phyloP scores from a whole-genome alignment of 2,113 vertebrate genomes.

The Colossoma macropomum region DNA sequence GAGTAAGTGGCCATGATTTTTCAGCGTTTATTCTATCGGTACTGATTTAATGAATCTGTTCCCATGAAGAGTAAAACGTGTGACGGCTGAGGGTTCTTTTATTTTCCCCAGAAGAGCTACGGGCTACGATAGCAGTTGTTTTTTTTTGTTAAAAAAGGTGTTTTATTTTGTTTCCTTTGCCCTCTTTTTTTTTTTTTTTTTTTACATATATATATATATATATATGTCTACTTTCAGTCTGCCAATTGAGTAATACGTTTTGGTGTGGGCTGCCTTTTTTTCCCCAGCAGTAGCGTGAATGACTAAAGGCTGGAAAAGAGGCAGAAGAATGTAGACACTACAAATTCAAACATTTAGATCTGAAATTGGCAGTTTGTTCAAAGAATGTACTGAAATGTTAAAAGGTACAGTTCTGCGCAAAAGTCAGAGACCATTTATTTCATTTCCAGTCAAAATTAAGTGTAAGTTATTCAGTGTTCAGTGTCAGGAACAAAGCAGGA shows the following conservation, averaged over 20 bases:
- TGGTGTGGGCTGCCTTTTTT: neutral
- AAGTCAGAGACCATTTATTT: conserved; percentile 2
- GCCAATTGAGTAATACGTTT: conserved; percentile 1
- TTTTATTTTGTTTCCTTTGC: too few species aligned
- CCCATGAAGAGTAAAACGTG: too few species aligned
- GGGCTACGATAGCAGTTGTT: neutral
- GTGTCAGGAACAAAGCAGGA: too few species aligned
- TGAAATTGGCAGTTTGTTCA: conserved; percentile 57
- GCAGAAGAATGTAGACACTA: conserved; percentile 21
- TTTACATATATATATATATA: neutral
- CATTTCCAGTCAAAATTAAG: too few species aligned
- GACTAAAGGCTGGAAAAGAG: conserved; percentile 11
- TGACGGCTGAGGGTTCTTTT: neutral
- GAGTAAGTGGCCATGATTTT: conserved; percentile 71
- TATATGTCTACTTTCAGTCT: neutral
- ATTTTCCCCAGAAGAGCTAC: too few species aligned
- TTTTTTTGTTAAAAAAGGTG: neutral
- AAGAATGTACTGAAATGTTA: conserved; percentile 43
- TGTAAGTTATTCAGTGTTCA: too few species aligned
- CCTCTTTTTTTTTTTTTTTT: neutral
- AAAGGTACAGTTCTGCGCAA: conserved; percentile 56
- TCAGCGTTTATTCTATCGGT: neutral
- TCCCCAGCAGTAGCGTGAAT: neutral
- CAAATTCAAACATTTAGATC: conserved; percentile 60
- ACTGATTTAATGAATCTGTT: neutral